A percentile compares a stretch with the other conserved stretches of the same genome.
Evolutionary conservation across 2,113 vertebrate species (phyloP).

Genomic region (Pungitius pungitius): DNA sequence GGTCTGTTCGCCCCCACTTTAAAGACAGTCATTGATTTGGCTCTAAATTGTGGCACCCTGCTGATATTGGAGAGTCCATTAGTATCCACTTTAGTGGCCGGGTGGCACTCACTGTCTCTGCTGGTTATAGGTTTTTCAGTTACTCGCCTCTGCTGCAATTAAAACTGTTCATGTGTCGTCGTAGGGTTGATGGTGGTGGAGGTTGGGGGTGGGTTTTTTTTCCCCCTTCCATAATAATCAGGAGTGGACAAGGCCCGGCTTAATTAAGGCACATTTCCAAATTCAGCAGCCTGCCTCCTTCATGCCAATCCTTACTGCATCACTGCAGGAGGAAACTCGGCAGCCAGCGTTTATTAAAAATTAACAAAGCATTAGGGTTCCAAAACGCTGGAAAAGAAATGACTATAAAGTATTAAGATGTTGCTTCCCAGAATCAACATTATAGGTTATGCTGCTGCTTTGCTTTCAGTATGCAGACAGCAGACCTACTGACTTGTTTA

Average conservation of each 20-base stretch:
- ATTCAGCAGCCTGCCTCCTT: slow-evolving; percentile 47
- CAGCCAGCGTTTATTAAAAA: slow-evolving; percentile 13
- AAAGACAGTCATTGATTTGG: slow-evolving; percentile 42
- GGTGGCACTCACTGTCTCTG: slow-evolving; percentile 27
- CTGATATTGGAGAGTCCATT: slow-evolving; percentile 33
- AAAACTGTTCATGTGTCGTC: slow-evolving; percentile 19
- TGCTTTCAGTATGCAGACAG: background rate
- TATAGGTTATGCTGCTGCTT: background rate
- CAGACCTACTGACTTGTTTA: background rate
- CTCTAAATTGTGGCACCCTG: slow-evolving; percentile 28
- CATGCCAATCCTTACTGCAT: slow-evolving; percentile 14
- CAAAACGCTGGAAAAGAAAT: background rate
- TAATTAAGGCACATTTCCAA: slow-evolving; percentile 56
- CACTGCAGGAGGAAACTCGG: slow-evolving; percentile 9
- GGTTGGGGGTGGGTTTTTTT: slow-evolving; percentile 1
- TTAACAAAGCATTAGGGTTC: background rate
- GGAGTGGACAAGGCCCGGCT: slow-evolving; percentile 37
- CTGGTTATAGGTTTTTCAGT: slow-evolving; percentile 11
- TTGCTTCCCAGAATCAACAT: no score
- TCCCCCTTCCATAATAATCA: slow-evolving; percentile 40
- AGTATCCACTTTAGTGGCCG: slow-evolving; percentile 35
- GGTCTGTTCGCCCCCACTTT: background rate
- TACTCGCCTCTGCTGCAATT: slow-evolving; percentile 31
- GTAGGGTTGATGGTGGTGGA: slow-evolving; percentile 18
- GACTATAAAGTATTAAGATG: no score